Evolutionary conservation across 2,888 invertebrate genomes (phyloP).

Genomic region (Dynastes tityus): DNA sequence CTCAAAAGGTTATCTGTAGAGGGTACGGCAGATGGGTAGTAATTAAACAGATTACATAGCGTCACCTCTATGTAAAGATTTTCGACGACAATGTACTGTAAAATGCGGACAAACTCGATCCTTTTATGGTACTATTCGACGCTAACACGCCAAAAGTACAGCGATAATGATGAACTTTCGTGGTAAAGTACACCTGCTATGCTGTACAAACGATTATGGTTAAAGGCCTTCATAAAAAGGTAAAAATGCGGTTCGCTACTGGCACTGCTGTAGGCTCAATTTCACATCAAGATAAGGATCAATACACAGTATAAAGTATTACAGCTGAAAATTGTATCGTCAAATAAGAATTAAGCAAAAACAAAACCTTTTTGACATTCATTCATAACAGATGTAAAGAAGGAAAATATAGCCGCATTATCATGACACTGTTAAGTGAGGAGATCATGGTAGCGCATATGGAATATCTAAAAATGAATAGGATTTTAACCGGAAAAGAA

Average conservation of each 20-base stretch:
- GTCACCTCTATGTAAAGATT: constrained; percentile 16
- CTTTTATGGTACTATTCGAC: neutral
- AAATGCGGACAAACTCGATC: constrained; percentile 16
- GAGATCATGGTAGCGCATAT: too few relatives aligned
- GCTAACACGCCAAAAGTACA: neutral
- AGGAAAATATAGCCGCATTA: too few relatives aligned
- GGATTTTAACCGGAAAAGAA: too few relatives aligned
- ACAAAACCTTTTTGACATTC: too few relatives aligned
- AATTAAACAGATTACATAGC: constrained; percentile 29
- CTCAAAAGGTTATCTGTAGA: constrained; percentile 8
- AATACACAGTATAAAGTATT: too few relatives aligned
- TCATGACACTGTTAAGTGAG: too few relatives aligned
- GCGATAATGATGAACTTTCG: constrained; percentile 17
- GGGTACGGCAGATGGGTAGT: neutral
- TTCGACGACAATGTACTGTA: neutral
- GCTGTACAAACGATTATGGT: constrained; percentile 4
- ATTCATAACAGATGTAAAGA: too few relatives aligned
- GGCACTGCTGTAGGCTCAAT: neutral
- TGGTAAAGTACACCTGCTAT: neutral
- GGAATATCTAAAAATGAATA: too few relatives aligned
- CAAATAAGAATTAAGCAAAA: too few relatives aligned
- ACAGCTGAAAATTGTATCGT: too few relatives aligned
- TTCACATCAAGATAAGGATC: too few relatives aligned
- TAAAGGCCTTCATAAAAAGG: neutral
- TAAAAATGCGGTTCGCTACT: neutral